Evolutionary conservation across 1,140 invertebrate species (phyloP).

Genomic region (Leptinotarsa texana): DNA sequence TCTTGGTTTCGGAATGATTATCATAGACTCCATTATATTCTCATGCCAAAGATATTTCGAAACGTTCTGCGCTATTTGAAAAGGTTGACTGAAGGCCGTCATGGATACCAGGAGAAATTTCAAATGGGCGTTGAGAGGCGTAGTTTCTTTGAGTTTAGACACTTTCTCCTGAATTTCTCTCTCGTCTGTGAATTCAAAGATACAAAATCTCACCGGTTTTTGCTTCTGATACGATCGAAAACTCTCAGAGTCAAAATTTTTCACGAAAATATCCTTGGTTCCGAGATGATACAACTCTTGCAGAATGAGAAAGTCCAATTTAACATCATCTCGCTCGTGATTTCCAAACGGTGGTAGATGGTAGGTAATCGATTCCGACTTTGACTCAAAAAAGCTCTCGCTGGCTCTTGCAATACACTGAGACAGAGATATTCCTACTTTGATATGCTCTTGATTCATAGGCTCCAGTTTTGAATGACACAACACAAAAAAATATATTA

Average conservation of each 20-base stretch:
- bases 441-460: neutral
- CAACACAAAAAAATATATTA: neutral
- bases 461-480: neutral
- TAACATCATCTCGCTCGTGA: neutral
- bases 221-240: neutral
- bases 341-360: neutral
- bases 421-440: neutral
- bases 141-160: neutral
- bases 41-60: neutral
- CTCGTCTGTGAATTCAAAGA: neutral
- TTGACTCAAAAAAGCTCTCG: neutral
- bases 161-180: neutral
- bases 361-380: neutral
- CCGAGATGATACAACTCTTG: neutral
- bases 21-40: neutral
- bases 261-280: neutral
- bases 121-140: neutral
- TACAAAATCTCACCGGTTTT: neutral
- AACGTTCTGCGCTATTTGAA: neutral
- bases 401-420: neutral
- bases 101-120: neutral
- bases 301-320: neutral
- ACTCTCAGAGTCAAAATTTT: neutral
- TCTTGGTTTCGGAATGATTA: neutral
- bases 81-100: neutral